Evolutionary conservation across 2,113 vertebrate species (phyloP).

Genomic region (Columba janthina): DNA sequence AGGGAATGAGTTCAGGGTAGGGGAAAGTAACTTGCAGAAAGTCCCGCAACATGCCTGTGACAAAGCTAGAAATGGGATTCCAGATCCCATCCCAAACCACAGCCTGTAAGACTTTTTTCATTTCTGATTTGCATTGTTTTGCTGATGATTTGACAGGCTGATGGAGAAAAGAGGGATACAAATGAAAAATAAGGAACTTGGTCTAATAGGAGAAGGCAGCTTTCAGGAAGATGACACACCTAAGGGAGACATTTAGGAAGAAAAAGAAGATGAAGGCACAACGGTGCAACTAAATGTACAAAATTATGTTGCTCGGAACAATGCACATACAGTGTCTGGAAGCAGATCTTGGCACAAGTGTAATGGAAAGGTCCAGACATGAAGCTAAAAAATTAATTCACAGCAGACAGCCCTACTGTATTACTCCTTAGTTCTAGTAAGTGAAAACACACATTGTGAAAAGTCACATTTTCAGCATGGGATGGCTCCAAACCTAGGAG

Average conservation of each 20-base stretch:
- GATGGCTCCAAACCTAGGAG: not conserved
- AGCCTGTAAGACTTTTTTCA: not conserved
- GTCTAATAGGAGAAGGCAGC: not conserved
- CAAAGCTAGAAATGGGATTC: constrained; percentile 19
- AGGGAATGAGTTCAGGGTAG: not conserved
- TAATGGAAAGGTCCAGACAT: not conserved
- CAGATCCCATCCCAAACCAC: not conserved
- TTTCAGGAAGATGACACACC: not conserved
- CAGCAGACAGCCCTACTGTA: not conserved
- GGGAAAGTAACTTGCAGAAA: not conserved
- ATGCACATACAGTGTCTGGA: not conserved
- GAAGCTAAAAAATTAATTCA: not conserved
- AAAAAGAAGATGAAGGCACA: not conserved
- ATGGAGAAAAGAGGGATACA: not conserved
- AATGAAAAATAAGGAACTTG: not conserved
- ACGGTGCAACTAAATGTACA: not conserved
- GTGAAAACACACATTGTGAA: not conserved
- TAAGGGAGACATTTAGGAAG: not conserved
- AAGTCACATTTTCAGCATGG: not conserved
- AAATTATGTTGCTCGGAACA: not conserved
- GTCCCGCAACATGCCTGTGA: not conserved
- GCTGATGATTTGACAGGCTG: not conserved
- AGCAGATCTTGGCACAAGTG: not conserved
- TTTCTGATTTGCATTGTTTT: not conserved
- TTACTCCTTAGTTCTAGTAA: not conserved